Conservation (phyloP, 2,888 invertebrate species). For the Eugnorisma glareosa region DNA sequence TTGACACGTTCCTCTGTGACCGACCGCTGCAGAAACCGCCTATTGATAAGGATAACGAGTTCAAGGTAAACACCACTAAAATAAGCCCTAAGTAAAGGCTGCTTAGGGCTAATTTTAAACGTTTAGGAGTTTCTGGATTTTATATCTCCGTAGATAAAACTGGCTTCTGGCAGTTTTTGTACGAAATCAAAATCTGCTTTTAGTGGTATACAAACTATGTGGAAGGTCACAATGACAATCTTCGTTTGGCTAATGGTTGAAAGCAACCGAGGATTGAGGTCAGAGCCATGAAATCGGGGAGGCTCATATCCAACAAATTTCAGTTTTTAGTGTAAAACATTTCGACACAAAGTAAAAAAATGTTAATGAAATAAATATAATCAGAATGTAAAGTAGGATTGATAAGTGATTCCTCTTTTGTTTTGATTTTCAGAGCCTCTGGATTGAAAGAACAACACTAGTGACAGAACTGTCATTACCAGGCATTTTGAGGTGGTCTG, state of each 20-base stretch:
- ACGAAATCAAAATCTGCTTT: background rate
- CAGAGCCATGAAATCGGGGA: background rate
- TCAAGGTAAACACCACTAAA: conserved; percentile 91
- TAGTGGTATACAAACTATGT: background rate
- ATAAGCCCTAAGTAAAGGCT: background rate
- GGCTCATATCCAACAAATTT: background rate
- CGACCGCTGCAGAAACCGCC: conserved; percentile 97
- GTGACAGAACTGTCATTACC: conserved; percentile 96
- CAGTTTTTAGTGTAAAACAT: background rate
- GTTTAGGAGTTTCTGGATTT: background rate
- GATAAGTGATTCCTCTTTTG: background rate
- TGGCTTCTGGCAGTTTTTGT: background rate
- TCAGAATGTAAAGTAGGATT: background rate
- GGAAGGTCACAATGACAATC: background rate
- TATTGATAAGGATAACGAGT: conserved; percentile 98
- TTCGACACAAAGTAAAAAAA: background rate
- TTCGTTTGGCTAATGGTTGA: background rate
- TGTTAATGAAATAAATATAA: background rate
- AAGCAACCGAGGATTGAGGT: background rate
- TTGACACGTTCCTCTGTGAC: conserved; percentile 97
- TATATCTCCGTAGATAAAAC: background rate
- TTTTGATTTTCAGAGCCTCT: conserved; percentile 92
- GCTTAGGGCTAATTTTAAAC: background rate
- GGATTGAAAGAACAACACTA: conserved; percentile 97
- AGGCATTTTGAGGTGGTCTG: conserved; percentile 98